A percentile compares a stretch with the other conserved stretches of the same genome.
These are phyloP conservation scores for Amyelois transitella DNA, from an alignment of 1,140 invertebrate genomes.

Conservation along the genomic window DNA sequence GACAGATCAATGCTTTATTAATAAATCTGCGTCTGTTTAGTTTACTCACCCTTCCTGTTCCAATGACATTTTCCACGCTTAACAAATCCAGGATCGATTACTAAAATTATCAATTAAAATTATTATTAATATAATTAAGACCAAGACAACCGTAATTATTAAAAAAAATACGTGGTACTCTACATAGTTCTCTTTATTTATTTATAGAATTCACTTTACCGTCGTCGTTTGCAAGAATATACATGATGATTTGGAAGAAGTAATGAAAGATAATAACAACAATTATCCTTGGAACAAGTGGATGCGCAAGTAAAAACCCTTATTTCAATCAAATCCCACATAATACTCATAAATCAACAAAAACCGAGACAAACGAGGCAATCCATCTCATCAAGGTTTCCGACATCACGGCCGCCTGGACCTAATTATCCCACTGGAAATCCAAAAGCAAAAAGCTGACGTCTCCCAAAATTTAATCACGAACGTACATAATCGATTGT, in stretches of 20 bases:
- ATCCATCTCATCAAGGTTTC: not conserved
- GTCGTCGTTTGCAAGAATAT: too few relatives aligned
- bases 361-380: not conserved
- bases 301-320: not conserved
- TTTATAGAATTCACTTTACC: too few relatives aligned
- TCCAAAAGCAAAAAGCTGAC: not conserved
- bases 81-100: too few relatives aligned
- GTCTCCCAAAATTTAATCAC: slow-evolving; percentile 37
- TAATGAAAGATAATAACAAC: not conserved
- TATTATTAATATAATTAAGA: too few relatives aligned
- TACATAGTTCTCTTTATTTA: too few relatives aligned
- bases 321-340: not conserved
- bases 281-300: too few relatives aligned
- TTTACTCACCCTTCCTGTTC: too few relatives aligned
- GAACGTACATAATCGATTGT: slow-evolving; percentile 65
- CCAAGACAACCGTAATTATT: too few relatives aligned
- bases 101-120: too few relatives aligned
- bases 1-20: not conserved
- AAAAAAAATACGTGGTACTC: too few relatives aligned
- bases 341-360: not conserved
- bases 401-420: not conserved
- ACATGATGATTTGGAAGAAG: not conserved
- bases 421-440: not conserved
- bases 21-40: too few relatives aligned
- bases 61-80: too few relatives aligned